These are phyloP conservation scores for Furcula furcula DNA, from an alignment of 2,888 invertebrate genomes.

Conservation along the genomic window DNA sequence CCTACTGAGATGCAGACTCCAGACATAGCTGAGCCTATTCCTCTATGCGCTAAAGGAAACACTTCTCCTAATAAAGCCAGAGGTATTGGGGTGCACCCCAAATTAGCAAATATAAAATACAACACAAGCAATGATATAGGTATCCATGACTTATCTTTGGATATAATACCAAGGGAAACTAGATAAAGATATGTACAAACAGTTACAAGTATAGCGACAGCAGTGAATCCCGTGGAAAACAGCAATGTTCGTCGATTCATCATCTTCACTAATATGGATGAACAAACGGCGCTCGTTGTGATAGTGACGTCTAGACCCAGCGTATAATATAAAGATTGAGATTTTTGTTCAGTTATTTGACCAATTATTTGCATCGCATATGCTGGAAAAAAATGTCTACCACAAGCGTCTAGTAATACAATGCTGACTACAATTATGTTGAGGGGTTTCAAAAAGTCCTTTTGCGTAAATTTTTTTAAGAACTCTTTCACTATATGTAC, in stretches of 20 bases:
- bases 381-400: conserved; percentile 38
- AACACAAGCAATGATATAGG: conserved; percentile 27
- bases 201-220: conserved; percentile 22
- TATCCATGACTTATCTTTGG: conserved; percentile 22
- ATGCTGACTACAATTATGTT: conserved; percentile 25
- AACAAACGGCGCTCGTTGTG: conserved; percentile 23
- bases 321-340: conserved; percentile 30
- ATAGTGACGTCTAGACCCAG: conserved; percentile 37
- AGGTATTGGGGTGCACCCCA: conserved; percentile 37
- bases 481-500: no score
- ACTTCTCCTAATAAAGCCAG: conserved; percentile 38
- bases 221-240: conserved; percentile 33
- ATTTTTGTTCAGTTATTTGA: conserved; percentile 23
- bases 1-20: conserved; percentile 24
- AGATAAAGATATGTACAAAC: conserved; percentile 29
- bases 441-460: conserved; percentile 29
- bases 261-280: conserved; percentile 21
- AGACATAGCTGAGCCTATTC: conserved; percentile 24
- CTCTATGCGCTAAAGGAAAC: conserved; percentile 37
- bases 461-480: conserved; percentile 18
- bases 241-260: conserved; percentile 35
- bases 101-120: conserved; percentile 33
- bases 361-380: conserved; percentile 41
- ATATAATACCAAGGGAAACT: conserved; percentile 16
- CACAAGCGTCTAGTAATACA: conserved; percentile 33